Conservation (phyloP, 2,797 vertebrate species). For the Amniataba percoides region DNA sequence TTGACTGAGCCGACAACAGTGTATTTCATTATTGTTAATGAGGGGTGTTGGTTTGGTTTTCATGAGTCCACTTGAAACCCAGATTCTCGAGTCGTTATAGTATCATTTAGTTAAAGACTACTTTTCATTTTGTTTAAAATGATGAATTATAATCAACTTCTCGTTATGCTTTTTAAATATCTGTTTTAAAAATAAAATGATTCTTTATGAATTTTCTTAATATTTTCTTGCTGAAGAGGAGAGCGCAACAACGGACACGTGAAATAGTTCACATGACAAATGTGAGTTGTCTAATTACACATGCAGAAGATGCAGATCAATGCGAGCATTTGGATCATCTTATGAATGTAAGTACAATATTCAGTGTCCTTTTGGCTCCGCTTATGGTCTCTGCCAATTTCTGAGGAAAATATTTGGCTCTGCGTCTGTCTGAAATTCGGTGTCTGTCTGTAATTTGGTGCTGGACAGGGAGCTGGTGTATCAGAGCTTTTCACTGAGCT, state of each 20-base stretch:
- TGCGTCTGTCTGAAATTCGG: too few species aligned
- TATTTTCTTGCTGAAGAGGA: too few species aligned
- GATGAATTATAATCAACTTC: not conserved
- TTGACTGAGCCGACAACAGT: conserved; percentile 10
- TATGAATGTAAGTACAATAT: not conserved
- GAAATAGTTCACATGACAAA: not conserved
- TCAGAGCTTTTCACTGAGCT: not conserved
- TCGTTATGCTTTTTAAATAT: too few species aligned
- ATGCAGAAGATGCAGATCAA: not conserved
- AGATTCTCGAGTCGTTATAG: not conserved
- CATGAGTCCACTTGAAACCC: not conserved
- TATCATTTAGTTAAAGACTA: not conserved
- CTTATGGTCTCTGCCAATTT: not conserved
- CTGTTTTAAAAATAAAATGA: too few species aligned
- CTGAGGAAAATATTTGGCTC: not conserved
- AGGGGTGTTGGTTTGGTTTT: conserved; percentile 11
- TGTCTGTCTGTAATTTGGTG: not conserved
- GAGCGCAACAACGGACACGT: not conserved
- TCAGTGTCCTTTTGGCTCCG: not conserved
- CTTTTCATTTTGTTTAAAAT: not conserved
- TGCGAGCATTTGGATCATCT: not conserved
- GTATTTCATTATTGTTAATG: not conserved
- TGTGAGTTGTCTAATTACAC: not conserved
- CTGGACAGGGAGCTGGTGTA: not conserved
- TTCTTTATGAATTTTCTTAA: too few species aligned